A percentile compares a stretch with the other conserved stretches of the same genome.
Evolutionary conservation across 2,888 invertebrate genomes (phyloP).

Genomic region (Trichogramma dendrolimi): DNA sequence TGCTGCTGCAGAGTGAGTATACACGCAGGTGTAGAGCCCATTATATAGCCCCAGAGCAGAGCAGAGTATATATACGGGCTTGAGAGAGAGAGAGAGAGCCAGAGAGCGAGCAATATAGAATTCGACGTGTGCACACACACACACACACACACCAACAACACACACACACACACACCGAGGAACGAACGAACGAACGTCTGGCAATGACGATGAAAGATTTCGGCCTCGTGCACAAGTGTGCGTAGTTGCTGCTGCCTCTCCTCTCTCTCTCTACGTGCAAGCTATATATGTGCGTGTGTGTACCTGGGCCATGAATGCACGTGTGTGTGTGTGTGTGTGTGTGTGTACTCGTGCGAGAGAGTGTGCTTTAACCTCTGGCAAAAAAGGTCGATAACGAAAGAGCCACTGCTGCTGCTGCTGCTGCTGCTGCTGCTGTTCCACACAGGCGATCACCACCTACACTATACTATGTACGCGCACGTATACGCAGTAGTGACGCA

Average conservation of each 20-base stretch:
- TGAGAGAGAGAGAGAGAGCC: neutral
- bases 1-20: no score
- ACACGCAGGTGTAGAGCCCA: no score
- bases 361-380: neutral
- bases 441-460: neutral
- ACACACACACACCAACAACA: neutral
- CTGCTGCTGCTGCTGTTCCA: constrained; percentile 12
- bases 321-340: constrained; percentile 20
- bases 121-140: neutral
- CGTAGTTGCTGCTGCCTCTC: constrained; percentile 34
- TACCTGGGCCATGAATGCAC: constrained; percentile 12
- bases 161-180: neutral
- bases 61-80: neutral
- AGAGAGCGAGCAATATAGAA: neutral
- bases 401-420: constrained; percentile 8
- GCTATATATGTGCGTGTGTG: constrained; percentile 31
- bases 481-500: neutral
- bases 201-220: constrained; percentile 21
- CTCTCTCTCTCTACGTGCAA: no score
- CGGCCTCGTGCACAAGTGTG: constrained; percentile 45
- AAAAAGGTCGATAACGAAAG: constrained; percentile 18
- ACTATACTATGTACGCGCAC: neutral
- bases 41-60: no score
- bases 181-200: neutral
- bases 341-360: constrained; percentile 9